These are phyloP conservation scores for Andrena fulva DNA, from an alignment of 2,888 invertebrate species.

Conservation along the genomic window DNA sequence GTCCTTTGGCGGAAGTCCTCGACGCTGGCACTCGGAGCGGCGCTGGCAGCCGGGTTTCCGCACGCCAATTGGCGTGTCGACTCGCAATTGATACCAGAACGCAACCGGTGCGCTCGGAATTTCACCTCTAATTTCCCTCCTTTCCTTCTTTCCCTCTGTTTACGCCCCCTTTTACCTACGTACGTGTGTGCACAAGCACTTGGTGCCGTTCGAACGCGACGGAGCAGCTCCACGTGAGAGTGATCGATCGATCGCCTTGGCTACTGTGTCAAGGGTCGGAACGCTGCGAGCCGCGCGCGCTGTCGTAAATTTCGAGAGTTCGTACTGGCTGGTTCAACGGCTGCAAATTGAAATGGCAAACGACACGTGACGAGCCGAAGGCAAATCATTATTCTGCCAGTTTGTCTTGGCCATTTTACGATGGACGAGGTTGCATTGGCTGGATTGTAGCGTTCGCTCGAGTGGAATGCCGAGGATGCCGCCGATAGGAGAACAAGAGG, in stretches of 20 bases:
- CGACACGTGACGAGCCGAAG: conserved; percentile 10
- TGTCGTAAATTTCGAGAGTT: conserved; percentile 31
- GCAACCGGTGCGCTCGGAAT: conserved; percentile 33
- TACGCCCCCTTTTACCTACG: no score
- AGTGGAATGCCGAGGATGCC: no score
- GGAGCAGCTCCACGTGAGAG: conserved; percentile 1
- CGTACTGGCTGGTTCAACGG: conserved; percentile 1
- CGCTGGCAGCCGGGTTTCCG: conserved; percentile 43
- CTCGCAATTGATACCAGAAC: conserved; percentile 44
- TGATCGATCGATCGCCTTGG: conserved; percentile 18
- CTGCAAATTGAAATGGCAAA: conserved; percentile 13
- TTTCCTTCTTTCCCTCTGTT: background rate
- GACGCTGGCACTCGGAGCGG: conserved; percentile 33
- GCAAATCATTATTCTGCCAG: background rate
- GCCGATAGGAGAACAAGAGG: no score
- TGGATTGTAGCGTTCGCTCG: background rate
- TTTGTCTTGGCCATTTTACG: background rate
- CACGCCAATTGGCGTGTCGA: conserved; percentile 67
- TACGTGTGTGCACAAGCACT: no score
- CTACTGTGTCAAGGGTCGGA: conserved; percentile 30
- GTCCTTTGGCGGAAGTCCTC: conserved; percentile 46
- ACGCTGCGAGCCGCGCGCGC: background rate
- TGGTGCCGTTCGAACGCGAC: background rate
- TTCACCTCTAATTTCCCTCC: conserved; percentile 25
- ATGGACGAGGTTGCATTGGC: background rate